Conservation (phyloP, 2,797 vertebrate species). For the Danio tinwini region DNA sequence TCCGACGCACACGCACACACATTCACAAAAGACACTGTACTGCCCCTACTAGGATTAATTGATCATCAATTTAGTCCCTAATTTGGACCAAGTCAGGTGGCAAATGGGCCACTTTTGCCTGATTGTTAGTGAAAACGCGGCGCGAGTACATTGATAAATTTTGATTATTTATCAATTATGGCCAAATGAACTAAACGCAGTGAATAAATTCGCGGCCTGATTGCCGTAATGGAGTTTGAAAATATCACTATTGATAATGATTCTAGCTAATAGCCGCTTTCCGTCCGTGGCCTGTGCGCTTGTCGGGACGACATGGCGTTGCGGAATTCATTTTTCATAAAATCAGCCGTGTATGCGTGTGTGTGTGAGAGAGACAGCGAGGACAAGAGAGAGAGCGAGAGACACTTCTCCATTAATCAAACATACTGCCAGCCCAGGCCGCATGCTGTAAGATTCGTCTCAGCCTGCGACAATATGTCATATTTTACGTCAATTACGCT, state of each 20-base stretch:
- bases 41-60: slow-evolving; percentile 99
- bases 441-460: slow-evolving; percentile 84
- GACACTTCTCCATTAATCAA: slow-evolving; percentile 98
- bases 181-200: slow-evolving; percentile 97
- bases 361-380: slow-evolving; percentile 32
- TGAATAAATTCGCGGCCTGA: slow-evolving; percentile 97
- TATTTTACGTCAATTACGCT: slow-evolving; percentile 99
- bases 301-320: slow-evolving; percentile 88
- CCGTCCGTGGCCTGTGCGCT: slow-evolving; percentile 89
- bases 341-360: slow-evolving; percentile 89
- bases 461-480: slow-evolving; percentile 96
- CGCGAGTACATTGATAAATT: slow-evolving; percentile 99
- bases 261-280: slow-evolving; percentile 98
- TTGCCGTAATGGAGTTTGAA: slow-evolving; percentile 99
- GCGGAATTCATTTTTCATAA: slow-evolving; percentile 99
- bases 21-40: slow-evolving; percentile 73
- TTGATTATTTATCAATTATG: slow-evolving; percentile 99
- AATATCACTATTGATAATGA: slow-evolving; percentile 99
- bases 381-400: background rate
- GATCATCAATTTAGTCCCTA: slow-evolving; percentile 99
- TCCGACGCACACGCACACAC: slow-evolving; percentile 71
- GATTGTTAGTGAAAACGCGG: slow-evolving; percentile 99
- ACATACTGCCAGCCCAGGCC: slow-evolving; percentile 91
- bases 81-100: slow-evolving; percentile 99
- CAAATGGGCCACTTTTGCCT: slow-evolving; percentile 99